Base-by-base conservation (phyloP, 53 echinoderm and acorn worm genomes). In the Actinopyga echinites region DNA sequence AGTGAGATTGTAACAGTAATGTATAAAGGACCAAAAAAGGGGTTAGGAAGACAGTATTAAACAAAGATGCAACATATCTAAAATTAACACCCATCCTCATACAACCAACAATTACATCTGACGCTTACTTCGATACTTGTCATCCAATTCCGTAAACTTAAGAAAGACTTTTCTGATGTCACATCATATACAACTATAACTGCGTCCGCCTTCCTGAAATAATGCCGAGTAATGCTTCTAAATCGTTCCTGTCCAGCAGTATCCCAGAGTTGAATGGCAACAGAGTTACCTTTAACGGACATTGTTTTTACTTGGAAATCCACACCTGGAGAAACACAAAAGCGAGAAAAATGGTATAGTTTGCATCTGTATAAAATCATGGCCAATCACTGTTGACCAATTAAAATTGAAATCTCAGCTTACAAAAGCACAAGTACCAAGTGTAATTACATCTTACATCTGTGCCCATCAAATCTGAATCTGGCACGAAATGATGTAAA, bases 181-280 rank as follows among this genome's bases (percentile, higher is more conserved):
- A 96, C 80, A 79, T 96, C 97, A 52, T 94, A 96, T 87, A 96
- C 79, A 60, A 96, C 64, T 52, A 96, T 85, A 42, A 96, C 88
- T 1, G 94, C 99, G 53, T 97, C 99, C 11, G 99, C 92, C 56
- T 97, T 97, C 69, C 99, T 82, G 85, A 97, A 97, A 83, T 97
- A 97, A 38, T 97, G 99, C 28, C 94, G 84, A 12, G 99, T 97
- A 90, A 97, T 97, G 66, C 94, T 94, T 13, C 99, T 86, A 74
- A 94, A 97, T 13, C 99, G 56, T 49, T 95, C 94, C 92, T 95
- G 94, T 1, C 99, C 99, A 4, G 99, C 99, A 0, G 99, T 97
- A 79, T 97, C 99, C 99, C 99, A 97, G 0, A 97, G 88, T 83
- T 97, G 99, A 29, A 97, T 79, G 21, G 99, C 99, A 15, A 97